phyloP scores from a whole-genome alignment of 2,888 invertebrate genomes.

The Camptogramma bilineatum region DNA sequence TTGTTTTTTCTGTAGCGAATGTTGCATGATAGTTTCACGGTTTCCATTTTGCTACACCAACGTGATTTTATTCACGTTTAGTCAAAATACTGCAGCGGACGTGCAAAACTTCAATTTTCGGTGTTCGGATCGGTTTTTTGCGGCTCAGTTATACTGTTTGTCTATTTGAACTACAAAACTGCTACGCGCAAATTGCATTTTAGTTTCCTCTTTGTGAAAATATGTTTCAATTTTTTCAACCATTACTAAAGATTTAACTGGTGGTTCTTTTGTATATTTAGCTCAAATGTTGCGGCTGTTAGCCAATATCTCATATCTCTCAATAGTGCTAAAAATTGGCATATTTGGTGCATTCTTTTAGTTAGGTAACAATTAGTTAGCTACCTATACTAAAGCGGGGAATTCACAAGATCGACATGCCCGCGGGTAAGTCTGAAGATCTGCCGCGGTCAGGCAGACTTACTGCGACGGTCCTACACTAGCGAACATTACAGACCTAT shows the following conservation, averaged over 20 bases:
- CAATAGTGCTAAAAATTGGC: too few relatives aligned
- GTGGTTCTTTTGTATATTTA: too few relatives aligned
- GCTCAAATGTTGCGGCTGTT: too few relatives aligned
- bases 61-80: not conserved
- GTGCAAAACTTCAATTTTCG: not conserved
- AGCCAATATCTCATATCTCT: too few relatives aligned
- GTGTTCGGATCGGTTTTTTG: not conserved
- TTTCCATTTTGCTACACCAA: not conserved
- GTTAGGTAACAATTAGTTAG: too few relatives aligned
- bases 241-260: not conserved
- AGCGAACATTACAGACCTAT: too few relatives aligned
- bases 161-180: not conserved
- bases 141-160: not conserved
- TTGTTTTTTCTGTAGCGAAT: not conserved
- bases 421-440: too few relatives aligned
- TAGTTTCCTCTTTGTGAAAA: not conserved
- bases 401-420: too few relatives aligned
- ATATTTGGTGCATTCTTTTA: too few relatives aligned
- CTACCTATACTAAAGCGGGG: too few relatives aligned
- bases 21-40: slow-evolving; percentile 6
- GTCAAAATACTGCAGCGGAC: not conserved
- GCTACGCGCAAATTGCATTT: not conserved
- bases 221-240: not conserved
- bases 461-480: too few relatives aligned
- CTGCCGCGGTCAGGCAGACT: too few relatives aligned